Evolutionary conservation across 2,888 invertebrate species (phyloP), one percentile per base, ranked within the genome.

Genomic region (Drosophila sordidula): DNA sequence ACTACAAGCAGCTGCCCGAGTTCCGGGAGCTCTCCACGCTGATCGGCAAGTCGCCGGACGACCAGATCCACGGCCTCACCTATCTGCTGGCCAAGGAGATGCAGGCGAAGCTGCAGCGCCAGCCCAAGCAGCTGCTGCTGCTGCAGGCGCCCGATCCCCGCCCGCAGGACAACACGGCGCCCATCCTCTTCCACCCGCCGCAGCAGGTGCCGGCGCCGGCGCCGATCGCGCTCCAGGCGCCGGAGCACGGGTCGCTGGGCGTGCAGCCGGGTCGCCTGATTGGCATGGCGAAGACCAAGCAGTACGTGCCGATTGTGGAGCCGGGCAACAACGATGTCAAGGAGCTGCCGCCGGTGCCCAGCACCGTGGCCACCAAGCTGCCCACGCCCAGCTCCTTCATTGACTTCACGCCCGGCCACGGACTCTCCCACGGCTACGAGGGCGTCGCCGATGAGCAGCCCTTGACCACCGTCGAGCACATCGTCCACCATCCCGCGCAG

Each of bases 11-110:
- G 8, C 39, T 88, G 42, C 90, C 74, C 0, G 91, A 91, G 46
- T 92, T 91, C 51, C 86, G 88, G 8, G 93, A 93, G n/a, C 83
- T 94, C 0, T 92, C 92, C 42, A 90, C 93, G 0, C 81, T 94
- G 6, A 88, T 94, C 32, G 94, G 93, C 16, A 93, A 93, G 84
- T 91, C 92, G 1, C 93, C 93, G 0, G 90, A 91, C 6, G 92
- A 92, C 58, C 94, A 94, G 87, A 90, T 94, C 18, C 91, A 93
- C 75, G 94, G 93, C 1, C 87, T 94, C 1, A 93, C 93, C 44
- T 92, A 93, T 61, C 80, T 94, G 4, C 76, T 94, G 44, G 90
- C 91, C 52, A 91, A 91, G 52, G 91, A 91, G 62, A 91, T 91
- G 90, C 91, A 90, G 74, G 72, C 81, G 12, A 87, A 90, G 56